These are phyloP conservation scores for Chaetura pelagica DNA, from an alignment of 2,113 vertebrate genomes.

Conservation along the genomic window DNA sequence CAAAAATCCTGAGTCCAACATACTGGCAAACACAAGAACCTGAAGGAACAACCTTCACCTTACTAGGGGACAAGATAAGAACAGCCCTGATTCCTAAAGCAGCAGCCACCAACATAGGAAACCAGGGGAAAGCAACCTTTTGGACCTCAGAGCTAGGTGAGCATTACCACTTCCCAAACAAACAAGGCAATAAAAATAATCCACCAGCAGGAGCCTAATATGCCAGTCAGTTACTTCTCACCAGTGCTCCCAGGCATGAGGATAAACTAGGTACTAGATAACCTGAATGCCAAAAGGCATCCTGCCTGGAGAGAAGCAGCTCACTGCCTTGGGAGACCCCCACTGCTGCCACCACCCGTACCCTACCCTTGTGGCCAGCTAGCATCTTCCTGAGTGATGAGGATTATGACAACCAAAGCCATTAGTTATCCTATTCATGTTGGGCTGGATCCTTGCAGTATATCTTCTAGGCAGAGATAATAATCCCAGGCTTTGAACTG, in stretches of 20 bases:
- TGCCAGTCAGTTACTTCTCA: neutral
- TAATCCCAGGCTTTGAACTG: neutral
- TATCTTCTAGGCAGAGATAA: neutral
- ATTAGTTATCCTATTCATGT: neutral
- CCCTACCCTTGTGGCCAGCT: accelerated
- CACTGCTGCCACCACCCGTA: neutral
- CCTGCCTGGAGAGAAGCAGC: neutral
- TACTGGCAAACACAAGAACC: neutral
- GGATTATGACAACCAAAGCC: neutral
- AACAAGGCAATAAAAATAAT: conserved; percentile 15
- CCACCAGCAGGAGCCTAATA: neutral
- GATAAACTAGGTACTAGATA: neutral
- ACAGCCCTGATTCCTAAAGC: neutral
- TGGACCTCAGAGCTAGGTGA: neutral
- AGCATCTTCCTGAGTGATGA: neutral
- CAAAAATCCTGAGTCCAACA: neutral
- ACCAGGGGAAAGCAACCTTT: neutral
- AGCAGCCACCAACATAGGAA: neutral
- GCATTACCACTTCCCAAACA: neutral
- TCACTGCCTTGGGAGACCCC: neutral
- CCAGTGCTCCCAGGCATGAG: neutral
- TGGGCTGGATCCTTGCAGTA: neutral
- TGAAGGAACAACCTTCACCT: neutral
- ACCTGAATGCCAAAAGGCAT: neutral
- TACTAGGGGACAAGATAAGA: neutral